Conservation (phyloP, 1,140 invertebrate genomes). For the Drosophila arawakana region DNA sequence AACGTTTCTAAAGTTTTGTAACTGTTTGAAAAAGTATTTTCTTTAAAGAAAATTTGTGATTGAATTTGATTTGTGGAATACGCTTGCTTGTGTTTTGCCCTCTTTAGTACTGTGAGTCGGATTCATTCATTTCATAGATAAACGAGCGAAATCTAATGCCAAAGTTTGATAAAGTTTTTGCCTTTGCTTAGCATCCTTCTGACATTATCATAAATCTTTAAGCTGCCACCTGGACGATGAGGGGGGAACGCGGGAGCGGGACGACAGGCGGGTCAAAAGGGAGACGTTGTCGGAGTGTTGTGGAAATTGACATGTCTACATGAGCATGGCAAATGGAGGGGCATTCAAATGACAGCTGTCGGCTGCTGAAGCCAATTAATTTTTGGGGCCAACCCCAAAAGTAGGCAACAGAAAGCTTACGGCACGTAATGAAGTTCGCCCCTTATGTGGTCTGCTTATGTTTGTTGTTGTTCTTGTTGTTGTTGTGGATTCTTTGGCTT, state of each 20-base stretch:
- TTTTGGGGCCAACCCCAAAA: constrained; percentile 59
- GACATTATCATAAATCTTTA: constrained; percentile 81
- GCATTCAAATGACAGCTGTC: constrained; percentile 70
- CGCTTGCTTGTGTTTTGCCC: constrained; percentile 6
- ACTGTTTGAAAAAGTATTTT: too few species aligned
- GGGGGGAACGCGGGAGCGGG: neutral
- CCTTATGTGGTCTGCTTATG: neutral
- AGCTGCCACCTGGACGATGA: constrained; percentile 49
- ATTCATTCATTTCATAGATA: constrained; percentile 77
- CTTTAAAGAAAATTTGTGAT: neutral
- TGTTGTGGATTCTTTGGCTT: neutral
- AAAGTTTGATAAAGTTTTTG: constrained; percentile 70
- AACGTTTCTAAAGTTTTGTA: neutral
- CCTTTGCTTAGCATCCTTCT: constrained; percentile 36
- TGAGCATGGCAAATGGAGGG: constrained; percentile 64
- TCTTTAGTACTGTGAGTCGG: constrained; percentile 32
- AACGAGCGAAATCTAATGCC: constrained; percentile 68
- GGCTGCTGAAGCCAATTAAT: constrained; percentile 74
- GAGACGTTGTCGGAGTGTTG: neutral
- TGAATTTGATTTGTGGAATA: constrained; percentile 41
- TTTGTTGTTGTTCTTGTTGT: constrained; percentile 8
- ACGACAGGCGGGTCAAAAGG: too few species aligned
- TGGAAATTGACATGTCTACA: constrained; percentile 67
- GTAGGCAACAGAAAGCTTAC: constrained; percentile 37
- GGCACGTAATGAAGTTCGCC: constrained; percentile 65